Evolutionary conservation across 1,140 invertebrate genomes (phyloP).

Genomic region (Pseudomyrmex pallidus): DNA sequence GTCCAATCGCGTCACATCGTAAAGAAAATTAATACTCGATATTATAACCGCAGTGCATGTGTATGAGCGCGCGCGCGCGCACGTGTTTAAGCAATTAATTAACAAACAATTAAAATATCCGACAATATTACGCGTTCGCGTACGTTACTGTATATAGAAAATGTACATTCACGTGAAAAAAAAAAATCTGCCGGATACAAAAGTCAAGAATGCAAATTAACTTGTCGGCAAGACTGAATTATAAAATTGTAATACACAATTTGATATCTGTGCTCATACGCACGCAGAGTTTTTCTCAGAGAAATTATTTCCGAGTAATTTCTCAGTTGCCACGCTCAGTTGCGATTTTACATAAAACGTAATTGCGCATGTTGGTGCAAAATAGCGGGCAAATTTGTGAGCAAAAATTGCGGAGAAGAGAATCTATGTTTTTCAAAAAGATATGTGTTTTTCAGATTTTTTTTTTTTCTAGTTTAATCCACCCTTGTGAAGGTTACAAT

Average conservation of each 20-base stretch:
- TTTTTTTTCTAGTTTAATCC: not conserved
- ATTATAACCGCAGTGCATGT: not conserved
- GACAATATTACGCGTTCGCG: too few relatives aligned
- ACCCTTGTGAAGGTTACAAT: not conserved
- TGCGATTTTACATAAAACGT: constrained; percentile 22
- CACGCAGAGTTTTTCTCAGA: not conserved
- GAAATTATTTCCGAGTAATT: constrained; percentile 18
- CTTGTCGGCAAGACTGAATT: not conserved
- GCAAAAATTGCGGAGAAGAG: not conserved
- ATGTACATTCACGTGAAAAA: not conserved
- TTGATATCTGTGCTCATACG: not conserved
- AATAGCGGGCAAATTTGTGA: not conserved
- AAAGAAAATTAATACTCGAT: constrained; percentile 58
- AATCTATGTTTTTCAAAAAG: constrained; percentile 2
- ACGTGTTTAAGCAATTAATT: not conserved
- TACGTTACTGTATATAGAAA: too few relatives aligned
- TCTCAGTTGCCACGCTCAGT: constrained; percentile 5
- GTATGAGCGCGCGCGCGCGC: too few relatives aligned
- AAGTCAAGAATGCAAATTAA: constrained; percentile 16
- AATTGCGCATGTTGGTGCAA: constrained; percentile 2
- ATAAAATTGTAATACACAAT: constrained; percentile 3
- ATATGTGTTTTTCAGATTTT: not conserved
- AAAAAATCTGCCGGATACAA: not conserved
- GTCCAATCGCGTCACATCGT: constrained; percentile 4
- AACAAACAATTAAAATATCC: not conserved